Evolutionary conservation across 2,113 vertebrate species (phyloP).

Genomic region (Monarcha castaneiventris): DNA sequence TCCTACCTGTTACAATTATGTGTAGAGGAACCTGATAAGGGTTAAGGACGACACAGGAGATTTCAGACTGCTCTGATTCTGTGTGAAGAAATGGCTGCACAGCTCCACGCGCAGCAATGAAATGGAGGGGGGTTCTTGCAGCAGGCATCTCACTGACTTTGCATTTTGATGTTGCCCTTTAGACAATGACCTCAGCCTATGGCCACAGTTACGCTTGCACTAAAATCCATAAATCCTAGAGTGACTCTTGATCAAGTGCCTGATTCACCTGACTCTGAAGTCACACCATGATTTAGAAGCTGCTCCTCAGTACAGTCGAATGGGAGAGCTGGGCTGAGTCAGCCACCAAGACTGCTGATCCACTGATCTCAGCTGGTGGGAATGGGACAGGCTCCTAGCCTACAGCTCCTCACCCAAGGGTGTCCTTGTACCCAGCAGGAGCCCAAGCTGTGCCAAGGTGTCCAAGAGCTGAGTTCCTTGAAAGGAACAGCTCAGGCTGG

Average conservation of each 20-base stretch:
- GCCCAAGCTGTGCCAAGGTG: background rate
- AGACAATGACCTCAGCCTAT: background rate
- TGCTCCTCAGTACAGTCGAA: background rate
- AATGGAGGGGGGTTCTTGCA: background rate
- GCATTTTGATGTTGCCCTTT: background rate
- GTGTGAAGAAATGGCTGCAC: rapidly evolving
- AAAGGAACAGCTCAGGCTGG: background rate
- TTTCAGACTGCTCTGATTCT: background rate
- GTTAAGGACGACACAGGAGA: background rate
- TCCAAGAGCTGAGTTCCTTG: background rate
- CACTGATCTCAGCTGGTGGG: background rate
- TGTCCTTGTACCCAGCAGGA: background rate
- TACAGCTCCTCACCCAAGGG: background rate
- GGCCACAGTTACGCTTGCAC: background rate
- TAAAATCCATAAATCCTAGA: background rate
- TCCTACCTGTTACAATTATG: background rate
- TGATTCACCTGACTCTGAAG: background rate
- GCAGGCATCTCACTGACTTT: background rate
- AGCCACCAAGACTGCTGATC: background rate
- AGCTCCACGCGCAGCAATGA: background rate
- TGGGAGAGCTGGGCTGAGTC: background rate
- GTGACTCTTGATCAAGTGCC: background rate
- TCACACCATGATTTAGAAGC: background rate
- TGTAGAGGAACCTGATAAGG: background rate
- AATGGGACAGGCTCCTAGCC: background rate